Evolutionary conservation across 2,797 vertebrate species (phyloP), one percentile per base, ranked within the genome.

Genomic region (Hoplostethus atlanticus): DNA sequence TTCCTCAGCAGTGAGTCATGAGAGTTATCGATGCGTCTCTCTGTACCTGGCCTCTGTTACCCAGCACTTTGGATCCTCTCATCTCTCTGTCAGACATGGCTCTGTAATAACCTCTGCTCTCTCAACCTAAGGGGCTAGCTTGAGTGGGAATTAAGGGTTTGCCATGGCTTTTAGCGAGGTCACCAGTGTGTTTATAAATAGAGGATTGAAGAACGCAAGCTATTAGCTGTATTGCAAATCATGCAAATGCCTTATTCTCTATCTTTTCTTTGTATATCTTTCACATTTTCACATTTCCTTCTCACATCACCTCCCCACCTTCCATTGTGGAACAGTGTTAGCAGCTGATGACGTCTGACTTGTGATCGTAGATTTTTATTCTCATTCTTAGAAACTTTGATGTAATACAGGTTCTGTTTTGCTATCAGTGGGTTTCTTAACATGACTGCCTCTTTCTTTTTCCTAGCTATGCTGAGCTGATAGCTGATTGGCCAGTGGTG

Each of bases 401-500:
- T 8, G 13, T 30, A 55, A 34, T 16, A 55, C 13, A 16, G 11
- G 36, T 58, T 10, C 2, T 40, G 38, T 44, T 36, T 5, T 55
- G 53, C 30, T 12, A 1, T 54, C 28, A 3, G 9, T 3, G 2
- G 58, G 38, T 62, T 48, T 11, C 38, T 31, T 65, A 16, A 66
- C 44, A 30, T 1, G 2, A 36, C 28, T 8, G 51, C 5, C 69
- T 73, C 51, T 61, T 62, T 10, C n/a, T 60, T 48, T 31, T 15
- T 70, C 69, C 2, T 83, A 99, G 98, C 85, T 99, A 99, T 2
- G 96, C 98, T 0, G 97, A 97, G 34, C 94, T 99, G 70, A 97
- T 99, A 57, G 98, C 98, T 0, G 97, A 99, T 92, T 99, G 97
- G 97, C 97, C 98, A 0, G 97, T 99, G 87, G 97, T 98, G 73